phyloP scores from a whole-genome alignment of 2,797 vertebrate genomes.

The Phataginus tetradactyla region DNA sequence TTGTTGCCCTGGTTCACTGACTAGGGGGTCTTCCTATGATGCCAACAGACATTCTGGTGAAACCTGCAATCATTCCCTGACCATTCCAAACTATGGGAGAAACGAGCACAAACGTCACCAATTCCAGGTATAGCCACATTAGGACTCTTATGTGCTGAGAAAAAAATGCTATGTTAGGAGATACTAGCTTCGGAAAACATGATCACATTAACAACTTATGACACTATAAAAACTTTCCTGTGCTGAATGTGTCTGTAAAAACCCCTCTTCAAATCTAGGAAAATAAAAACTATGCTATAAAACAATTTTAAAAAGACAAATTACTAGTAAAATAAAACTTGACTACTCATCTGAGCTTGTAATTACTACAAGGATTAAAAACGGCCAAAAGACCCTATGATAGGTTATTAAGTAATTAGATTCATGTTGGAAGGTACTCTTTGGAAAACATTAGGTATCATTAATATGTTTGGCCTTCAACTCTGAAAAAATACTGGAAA shows the following conservation, averaged over 20 bases:
- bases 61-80: not conserved
- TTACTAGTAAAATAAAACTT: not conserved
- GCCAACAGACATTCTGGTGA: not conserved
- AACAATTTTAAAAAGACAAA: not conserved
- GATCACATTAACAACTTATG: not conserved
- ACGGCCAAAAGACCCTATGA: not conserved
- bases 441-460: not conserved
- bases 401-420: not conserved
- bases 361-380: not conserved
- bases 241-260: not conserved
- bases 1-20: rapidly evolving
- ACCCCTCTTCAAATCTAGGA: not conserved
- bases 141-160: not conserved
- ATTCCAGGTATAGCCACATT: not conserved
- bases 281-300: not conserved
- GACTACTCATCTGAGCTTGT: not conserved
- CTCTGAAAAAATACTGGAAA: not conserved
- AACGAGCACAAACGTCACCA: not conserved
- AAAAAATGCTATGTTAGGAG: not conserved
- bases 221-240: not conserved
- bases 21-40: not conserved
- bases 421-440: not conserved
- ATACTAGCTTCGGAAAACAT: not conserved
- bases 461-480: not conserved
- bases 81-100: not conserved